Evolutionary conservation across 2,797 vertebrate genomes (phyloP).

Genomic region (Argentina silus): DNA sequence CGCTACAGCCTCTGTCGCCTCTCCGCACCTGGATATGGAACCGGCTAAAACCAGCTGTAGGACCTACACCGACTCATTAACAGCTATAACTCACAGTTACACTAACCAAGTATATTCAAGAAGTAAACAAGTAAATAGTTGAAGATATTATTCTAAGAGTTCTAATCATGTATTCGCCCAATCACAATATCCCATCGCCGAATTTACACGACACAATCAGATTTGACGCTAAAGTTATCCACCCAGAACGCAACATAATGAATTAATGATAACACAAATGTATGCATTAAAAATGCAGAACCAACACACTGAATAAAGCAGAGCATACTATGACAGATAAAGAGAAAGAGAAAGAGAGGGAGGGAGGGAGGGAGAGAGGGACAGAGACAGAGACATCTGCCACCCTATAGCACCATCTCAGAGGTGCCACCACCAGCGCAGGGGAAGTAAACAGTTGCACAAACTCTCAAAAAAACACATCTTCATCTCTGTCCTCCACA

Average conservation of each 20-base stretch:
- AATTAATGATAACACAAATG: no score
- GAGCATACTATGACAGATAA: no score
- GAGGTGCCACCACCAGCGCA: slow-evolving; percentile 11
- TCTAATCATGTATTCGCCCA: no score
- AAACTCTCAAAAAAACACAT: slow-evolving; percentile 40
- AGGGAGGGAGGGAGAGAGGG: background rate
- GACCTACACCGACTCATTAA: background rate
- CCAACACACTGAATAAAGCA: no score
- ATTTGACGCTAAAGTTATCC: no score
- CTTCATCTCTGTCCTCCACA: slow-evolving; percentile 17
- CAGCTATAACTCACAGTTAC: background rate
- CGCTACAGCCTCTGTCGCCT: slow-evolving; percentile 9
- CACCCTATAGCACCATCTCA: slow-evolving; percentile 28
- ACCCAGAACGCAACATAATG: no score
- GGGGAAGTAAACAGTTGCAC: slow-evolving; percentile 45
- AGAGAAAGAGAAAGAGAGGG: no score
- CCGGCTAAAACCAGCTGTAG: background rate
- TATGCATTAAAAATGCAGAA: no score
- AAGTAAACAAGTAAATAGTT: background rate
- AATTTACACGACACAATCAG: no score
- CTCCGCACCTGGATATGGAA: background rate
- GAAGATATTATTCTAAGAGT: no score
- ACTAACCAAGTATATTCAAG: background rate
- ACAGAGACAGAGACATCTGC: slow-evolving; percentile 4
- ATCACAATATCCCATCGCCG: no score